Base-by-base conservation (phyloP, 2,888 invertebrate species). In the Psylliodes chrysocephalus region DNA sequence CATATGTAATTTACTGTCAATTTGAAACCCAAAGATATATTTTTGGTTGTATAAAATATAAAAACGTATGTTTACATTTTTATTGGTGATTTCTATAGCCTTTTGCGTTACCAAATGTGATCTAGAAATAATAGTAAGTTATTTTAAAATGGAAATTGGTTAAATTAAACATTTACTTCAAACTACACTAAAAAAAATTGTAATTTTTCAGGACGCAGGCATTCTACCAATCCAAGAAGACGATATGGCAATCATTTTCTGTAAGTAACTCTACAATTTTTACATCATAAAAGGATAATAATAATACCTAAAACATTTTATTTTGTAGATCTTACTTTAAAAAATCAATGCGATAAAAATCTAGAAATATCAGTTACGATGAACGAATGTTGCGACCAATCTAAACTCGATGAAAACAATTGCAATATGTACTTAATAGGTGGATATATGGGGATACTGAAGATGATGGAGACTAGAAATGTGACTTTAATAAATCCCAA, bases 401-500 rank as follows among this genome's bases (percentile, higher is more conserved):
- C 78, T 8, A 69, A 64, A 12, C 22, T 22, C 1, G 63, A 67
- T 3, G 73, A 71, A 8, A 77, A 77, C 35, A 80, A 79, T 28
- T 78, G 79, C 49, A 71, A 73, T 44, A 81, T 82, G 78, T 71
- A 73, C 22, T 64, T 82, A 14, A 72, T 82, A 6, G 82, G 82
- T 8, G 81, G 81, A 2, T 73, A 81, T 65, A 81, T 82, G 80
- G 80, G 81, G 1, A 53, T 67, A 5, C 62, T 82, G 14, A 66
- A 74, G 38, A 69, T 76, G 2, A 74, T 71, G 35, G 64, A 71
- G 42, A 69, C 68, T 3, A 80, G 75, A 71, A 81, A 81, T 65
- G 71, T 80, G 17, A 79, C 82, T 0, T 64, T 82, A n/a, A 73
- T 82, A 22, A 80, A 80, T 61, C 81, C 82, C 22, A 82, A 81